These are phyloP conservation scores for Polietes domitor DNA, from an alignment of 2,888 invertebrate genomes.

Conservation along the genomic window DNA sequence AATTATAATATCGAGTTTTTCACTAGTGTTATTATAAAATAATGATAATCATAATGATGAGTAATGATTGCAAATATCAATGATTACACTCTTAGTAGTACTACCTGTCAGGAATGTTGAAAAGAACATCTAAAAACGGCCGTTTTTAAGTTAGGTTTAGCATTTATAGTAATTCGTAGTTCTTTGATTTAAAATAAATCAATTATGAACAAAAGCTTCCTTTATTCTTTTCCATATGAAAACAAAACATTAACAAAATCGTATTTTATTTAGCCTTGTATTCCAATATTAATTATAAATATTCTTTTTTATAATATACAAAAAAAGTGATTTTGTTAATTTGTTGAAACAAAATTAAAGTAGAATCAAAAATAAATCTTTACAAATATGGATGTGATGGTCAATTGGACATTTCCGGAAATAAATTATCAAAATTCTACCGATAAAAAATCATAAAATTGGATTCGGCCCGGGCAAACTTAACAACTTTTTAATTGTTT, in stretches of 20 bases:
- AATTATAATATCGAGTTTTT: conserved; percentile 53
- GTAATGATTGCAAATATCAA: conserved; percentile 42
- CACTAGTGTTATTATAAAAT: conserved; percentile 46
- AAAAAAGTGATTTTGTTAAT: not conserved
- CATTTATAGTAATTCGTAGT: not conserved
- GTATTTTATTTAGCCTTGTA: not conserved
- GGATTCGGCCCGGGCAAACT: no score
- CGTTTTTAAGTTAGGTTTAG: conserved; percentile 64
- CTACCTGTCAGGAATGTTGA: conserved; percentile 52
- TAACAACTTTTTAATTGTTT: no score
- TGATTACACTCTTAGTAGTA: conserved; percentile 34
- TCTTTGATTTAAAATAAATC: conserved; percentile 5
- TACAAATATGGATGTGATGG: no score
- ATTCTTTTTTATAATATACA: not conserved
- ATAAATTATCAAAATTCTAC: no score
- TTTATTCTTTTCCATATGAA: not conserved
- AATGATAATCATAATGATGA: conserved; percentile 28
- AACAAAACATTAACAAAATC: not conserved
- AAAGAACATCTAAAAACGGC: conserved; percentile 62
- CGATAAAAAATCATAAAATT: no score
- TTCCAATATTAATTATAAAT: not conserved
- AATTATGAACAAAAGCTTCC: not conserved
- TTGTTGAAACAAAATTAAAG: not conserved
- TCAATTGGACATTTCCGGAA: no score
- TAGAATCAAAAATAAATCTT: not conserved